Evolutionary conservation across 1,140 invertebrate species (phyloP), one percentile per base, ranked within the genome.

Genomic region (Drosophila baimaii): DNA sequence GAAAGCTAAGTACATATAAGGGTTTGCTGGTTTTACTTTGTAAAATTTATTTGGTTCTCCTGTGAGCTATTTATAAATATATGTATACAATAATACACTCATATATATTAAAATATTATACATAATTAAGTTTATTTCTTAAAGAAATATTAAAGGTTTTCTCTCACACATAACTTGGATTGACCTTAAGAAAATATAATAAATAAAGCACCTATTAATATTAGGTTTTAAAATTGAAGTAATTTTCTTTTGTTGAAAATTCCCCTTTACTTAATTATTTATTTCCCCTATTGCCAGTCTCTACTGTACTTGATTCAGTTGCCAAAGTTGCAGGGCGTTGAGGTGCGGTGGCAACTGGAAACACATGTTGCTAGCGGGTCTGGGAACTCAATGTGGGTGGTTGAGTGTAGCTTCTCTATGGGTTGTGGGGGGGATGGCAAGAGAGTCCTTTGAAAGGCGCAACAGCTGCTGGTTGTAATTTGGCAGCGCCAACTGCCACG

Each of bases 381-480:
- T 39, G 29, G 25, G 15, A 31, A 35, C 17, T 27, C 3, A 5
- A 33, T 46, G 43, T 8, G 19, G 56, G 10, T 9, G 33, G 33
- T 7, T 25, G 15, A 12, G 12, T 5, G 29, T 29, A n/a, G n/a
- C 49, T 52, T 52, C 29, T n/a, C 35, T 12, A 12, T n/a, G 58
- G n/a, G 31, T 13, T 27, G 31, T 2, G 7, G 6, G 6, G 21
- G 44, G 44, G 21, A 17, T 41, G 23, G 47, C 15, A 25, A 23
- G 19, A 68, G 58, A 57, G 69, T 76, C 68, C 81, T 83, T 52
- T 52, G 52, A 31, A 55, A 56, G 51, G 79, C 71, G 81, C 81
- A 84, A 84, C 81, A 84, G 81, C 81, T 84, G 72, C 59, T 68
- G 49, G 56, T 31, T 68, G 81, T 81, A 84, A 84, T 81, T 85